phyloP scores from a whole-genome alignment of 1,140 invertebrate genomes.

The Trichoplusia ni region DNA sequence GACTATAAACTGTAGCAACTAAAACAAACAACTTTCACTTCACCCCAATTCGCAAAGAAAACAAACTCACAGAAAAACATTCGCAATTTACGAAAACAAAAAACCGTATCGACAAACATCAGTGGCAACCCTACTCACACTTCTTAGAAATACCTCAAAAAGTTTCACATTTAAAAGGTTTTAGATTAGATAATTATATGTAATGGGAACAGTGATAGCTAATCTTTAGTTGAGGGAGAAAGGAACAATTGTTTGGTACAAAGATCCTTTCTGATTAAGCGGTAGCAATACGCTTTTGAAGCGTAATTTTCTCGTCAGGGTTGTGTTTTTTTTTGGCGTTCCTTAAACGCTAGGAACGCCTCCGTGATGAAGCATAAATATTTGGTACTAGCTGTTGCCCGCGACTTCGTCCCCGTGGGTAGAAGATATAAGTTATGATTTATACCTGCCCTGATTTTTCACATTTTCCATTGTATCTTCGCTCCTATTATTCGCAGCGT shows the following conservation, averaged over 20 bases:
- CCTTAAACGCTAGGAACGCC: conserved; percentile 15
- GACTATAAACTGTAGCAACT: too few species aligned
- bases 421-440: too few species aligned
- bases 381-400: background rate
- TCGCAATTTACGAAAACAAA: background rate
- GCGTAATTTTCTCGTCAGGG: conserved; percentile 30
- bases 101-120: background rate
- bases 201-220: conserved; percentile 47
- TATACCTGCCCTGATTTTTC: too few species aligned
- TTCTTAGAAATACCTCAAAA: conserved; percentile 69
- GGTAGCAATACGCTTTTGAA: conserved; percentile 16
- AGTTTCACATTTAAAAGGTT: conserved; percentile 74
- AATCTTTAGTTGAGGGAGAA: conserved; percentile 23
- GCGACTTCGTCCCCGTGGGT: too few species aligned
- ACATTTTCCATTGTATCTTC: too few species aligned
- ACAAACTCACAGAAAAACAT: too few species aligned
- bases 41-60: too few species aligned
- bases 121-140: conserved; percentile 37
- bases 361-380: conserved; percentile 11
- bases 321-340: conserved; percentile 19
- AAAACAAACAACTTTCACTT: too few species aligned
- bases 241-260: conserved; percentile 31
- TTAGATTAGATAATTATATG: conserved; percentile 78
- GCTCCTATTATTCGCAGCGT: too few species aligned
- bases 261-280: conserved; percentile 24